These are phyloP conservation scores for Rhagonycha fulva DNA, from an alignment of 2,888 invertebrate species.

Conservation along the genomic window DNA sequence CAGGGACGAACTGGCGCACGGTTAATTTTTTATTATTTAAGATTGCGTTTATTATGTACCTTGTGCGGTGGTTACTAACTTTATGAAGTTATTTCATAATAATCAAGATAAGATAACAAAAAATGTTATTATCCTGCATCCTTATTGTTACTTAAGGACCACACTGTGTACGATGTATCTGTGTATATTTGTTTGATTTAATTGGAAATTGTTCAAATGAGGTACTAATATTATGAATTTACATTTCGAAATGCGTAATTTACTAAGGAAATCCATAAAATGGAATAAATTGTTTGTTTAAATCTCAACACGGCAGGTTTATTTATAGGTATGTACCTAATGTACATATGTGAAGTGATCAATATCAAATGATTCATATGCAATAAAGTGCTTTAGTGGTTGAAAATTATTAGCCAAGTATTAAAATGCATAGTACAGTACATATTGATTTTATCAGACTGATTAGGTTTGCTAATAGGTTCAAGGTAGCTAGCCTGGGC, in stretches of 20 bases:
- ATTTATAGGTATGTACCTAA: background rate
- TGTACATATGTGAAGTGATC: background rate
- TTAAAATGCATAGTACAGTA: background rate
- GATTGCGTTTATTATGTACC: no score
- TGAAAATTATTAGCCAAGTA: background rate
- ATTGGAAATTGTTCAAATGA: background rate
- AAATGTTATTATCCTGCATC: no score
- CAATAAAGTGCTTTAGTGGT: background rate
- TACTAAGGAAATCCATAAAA: background rate
- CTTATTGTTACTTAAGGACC: background rate
- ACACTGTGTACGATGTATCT: background rate
- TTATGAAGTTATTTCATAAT: no score
- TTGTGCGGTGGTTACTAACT: no score
- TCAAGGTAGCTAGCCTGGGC: no score
- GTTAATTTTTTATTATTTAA: no score
- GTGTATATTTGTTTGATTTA: background rate
- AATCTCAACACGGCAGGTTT: background rate
- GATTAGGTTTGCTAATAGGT: background rate
- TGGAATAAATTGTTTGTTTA: background rate
- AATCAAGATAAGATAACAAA: no score
- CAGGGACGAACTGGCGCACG: no score
- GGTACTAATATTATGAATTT: background rate
- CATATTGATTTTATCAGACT: background rate
- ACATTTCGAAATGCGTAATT: background rate
- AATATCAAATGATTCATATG: background rate